Percentiles rank a stretch among this genome's conserved stretches.
Conservation (phyloP, 2,113 vertebrate species). For the Ailuropoda melanoleuca region DNA sequence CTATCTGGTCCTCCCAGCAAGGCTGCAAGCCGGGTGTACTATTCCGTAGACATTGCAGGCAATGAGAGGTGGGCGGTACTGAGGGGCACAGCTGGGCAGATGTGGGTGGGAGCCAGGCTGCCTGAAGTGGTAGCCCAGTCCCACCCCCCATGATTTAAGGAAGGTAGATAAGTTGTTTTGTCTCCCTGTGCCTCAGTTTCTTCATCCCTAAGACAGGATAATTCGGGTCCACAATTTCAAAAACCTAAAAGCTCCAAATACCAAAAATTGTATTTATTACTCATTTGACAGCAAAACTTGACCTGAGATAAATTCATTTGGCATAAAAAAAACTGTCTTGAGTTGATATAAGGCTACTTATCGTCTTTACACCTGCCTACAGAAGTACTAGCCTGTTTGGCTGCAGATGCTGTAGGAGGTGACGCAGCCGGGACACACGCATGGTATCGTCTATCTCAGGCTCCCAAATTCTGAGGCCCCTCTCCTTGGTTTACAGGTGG, state of each 20-base stretch:
- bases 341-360: not conserved
- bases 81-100: too few species aligned
- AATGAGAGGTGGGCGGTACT: not conserved
- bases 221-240: not conserved
- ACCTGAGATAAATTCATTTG: not conserved
- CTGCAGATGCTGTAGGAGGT: not conserved
- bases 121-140: too few species aligned
- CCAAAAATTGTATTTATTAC: not conserved
- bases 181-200: not conserved
- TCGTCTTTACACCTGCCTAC: not conserved
- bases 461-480: not conserved
- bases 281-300: not conserved
- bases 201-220: not conserved
- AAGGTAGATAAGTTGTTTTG: not conserved
- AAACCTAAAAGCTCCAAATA: not conserved
- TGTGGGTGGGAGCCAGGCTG: not conserved
- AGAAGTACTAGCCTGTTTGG: not conserved
- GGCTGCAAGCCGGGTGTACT: not conserved
- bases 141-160: not conserved
- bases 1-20: not conserved
- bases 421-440: fast-evolving
- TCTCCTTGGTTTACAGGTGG: not conserved
- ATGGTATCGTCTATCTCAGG: not conserved
- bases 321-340: not conserved
- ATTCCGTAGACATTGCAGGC: not conserved